Evolutionary conservation across 2,797 vertebrate species (phyloP).

Genomic region (Hemibagrus guttatus): DNA sequence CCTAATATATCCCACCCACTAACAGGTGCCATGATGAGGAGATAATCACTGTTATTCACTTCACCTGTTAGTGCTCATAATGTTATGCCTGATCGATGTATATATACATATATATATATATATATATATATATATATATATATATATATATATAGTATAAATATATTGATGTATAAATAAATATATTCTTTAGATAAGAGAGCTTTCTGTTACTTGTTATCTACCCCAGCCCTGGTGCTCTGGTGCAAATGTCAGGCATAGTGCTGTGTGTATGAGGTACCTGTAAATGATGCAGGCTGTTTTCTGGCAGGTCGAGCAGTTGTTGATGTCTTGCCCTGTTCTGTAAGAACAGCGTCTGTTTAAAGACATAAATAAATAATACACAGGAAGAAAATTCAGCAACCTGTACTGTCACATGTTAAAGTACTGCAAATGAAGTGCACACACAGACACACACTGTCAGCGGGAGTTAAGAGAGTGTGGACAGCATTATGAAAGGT

Average conservation of each 20-base stretch:
- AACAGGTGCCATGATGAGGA: no score
- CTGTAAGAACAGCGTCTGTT: slow-evolving; percentile 93
- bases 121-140: no score
- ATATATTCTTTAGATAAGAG: not conserved
- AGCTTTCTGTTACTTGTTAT: not conserved
- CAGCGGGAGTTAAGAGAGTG: slow-evolving; percentile 19
- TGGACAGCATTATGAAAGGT: slow-evolving; percentile 35
- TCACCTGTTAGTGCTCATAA: no score
- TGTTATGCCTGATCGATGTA: no score
- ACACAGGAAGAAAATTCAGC: slow-evolving; percentile 24
- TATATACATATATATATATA: no score
- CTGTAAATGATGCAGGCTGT: slow-evolving; percentile 99
- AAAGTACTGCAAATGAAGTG: not conserved
- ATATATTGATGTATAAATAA: no score
- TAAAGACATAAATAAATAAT: slow-evolving; percentile 60
- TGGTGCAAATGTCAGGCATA: not conserved
- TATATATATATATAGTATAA: no score
- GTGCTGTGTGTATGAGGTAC: slow-evolving; percentile 68
- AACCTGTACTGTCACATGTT: slow-evolving; percentile 6
- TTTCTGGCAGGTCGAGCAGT: slow-evolving; percentile 96
- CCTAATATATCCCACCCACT: no score
- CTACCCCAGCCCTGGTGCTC: not conserved
- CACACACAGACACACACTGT: slow-evolving; percentile 18
- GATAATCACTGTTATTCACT: no score
- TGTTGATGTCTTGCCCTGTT: slow-evolving; percentile 98